Evolutionary conservation across 2,113 vertebrate species (phyloP), one percentile per base, ranked within the genome.

Genomic region (Lycaon pictus): DNA sequence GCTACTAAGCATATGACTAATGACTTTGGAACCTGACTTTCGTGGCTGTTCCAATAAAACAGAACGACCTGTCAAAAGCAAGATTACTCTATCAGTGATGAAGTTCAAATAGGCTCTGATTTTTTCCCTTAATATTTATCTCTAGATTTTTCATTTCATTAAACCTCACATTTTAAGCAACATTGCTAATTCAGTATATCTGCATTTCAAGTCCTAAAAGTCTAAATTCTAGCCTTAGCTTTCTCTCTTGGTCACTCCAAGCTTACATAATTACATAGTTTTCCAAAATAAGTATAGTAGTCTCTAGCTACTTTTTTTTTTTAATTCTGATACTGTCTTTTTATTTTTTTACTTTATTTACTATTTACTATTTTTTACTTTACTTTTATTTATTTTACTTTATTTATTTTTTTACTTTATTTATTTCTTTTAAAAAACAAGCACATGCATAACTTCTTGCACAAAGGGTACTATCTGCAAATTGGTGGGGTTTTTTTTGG

Each of bases 1-100:
- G 98, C 99, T 99, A 98, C 99, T 99, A 69, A 99, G 99, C 99
- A 99, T 99, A 98, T 99, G 99, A 97, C 99, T 99, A 96, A 99
- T 99, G 91, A 99, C 99, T 98, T 99, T 99, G n/a, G 99, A 99
- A 82, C 99, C 99, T 0, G 99, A 99, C 91, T 99, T 99, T 65
- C 99, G 99, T 0, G 99, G 99, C 93, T 99, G 99, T 58, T 99
- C 99, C 98, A 99, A 97, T 67, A 99, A 98, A 96, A 99, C 99
- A 0, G 99, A 99, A 29, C 99, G 99, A 96, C 99, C 99, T 99
- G 98, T 74, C 29, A 88, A 96, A 95, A 96, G n/a, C 27, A 82
- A 98, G 67, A 98, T 55, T 23, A 95, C 1, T 25, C 22, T 69
- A 69, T 97, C 88, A 94, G 79, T 62, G 76, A 88, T 17, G 58